Evolutionary conservation across 1,140 invertebrate genomes (phyloP).

Genomic region (Lepidurus packardi): DNA sequence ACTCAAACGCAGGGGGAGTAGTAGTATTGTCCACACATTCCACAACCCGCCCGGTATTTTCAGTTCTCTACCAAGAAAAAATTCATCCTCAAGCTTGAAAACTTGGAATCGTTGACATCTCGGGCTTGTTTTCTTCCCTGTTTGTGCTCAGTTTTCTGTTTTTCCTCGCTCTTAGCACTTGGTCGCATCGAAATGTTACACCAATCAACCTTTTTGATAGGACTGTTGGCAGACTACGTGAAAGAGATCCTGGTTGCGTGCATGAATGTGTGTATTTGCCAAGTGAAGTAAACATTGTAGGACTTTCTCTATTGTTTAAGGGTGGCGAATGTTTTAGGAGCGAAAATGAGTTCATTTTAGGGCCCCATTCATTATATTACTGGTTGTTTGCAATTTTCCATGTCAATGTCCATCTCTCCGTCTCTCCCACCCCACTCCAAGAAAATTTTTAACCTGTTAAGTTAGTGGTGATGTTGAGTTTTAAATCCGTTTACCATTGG

Average conservation of each 20-base stretch:
- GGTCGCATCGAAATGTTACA: neutral
- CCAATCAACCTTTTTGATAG: neutral
- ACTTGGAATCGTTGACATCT: too few relatives aligned
- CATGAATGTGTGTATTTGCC: slow-evolving; percentile 7
- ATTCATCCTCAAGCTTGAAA: neutral
- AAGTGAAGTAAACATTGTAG: neutral
- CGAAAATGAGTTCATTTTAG: neutral
- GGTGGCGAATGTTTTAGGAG: neutral
- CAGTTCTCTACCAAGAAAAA: neutral
- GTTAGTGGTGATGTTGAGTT: neutral
- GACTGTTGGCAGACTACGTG: neutral
- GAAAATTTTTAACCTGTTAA: neutral
- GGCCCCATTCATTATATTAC: neutral
- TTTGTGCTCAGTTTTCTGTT: too few relatives aligned
- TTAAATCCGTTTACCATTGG: neutral
- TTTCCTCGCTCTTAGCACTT: neutral
- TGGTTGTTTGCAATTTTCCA: neutral
- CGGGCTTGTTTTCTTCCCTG: neutral
- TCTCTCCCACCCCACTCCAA: neutral
- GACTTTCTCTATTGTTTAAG: neutral
- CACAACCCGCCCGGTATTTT: slow-evolving; percentile 9
- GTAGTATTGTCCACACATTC: slow-evolving; percentile 19
- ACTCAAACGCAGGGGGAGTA: neutral
- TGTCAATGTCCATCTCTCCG: slow-evolving; percentile 14
- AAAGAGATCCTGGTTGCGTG: neutral